These are phyloP conservation scores for Torymus aiolomorphi DNA, from an alignment of 2,888 invertebrate genomes.

Conservation along the genomic window DNA sequence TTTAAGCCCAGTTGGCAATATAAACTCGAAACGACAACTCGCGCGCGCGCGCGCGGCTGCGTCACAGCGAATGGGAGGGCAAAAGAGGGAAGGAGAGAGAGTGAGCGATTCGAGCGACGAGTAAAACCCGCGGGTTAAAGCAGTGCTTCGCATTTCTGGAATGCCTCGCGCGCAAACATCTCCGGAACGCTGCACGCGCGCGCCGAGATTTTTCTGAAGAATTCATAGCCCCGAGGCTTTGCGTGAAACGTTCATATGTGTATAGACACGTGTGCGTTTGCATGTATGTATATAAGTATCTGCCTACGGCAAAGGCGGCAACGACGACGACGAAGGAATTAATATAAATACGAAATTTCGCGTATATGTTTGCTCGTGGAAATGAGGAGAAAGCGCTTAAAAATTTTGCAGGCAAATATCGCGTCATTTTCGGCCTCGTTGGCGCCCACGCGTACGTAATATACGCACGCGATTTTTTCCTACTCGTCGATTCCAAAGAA, in stretches of 20 bases:
- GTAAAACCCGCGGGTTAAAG: constrained; percentile 47
- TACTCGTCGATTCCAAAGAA: too few species aligned
- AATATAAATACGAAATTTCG: constrained; percentile 43
- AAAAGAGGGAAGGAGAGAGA: background rate
- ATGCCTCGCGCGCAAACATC: constrained; percentile 51
- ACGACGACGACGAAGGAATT: constrained; percentile 2
- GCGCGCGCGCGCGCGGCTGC: background rate
- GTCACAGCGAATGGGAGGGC: background rate
- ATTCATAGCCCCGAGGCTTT: constrained; percentile 48
- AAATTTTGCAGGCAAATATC: constrained; percentile 27
- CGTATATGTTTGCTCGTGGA: background rate
- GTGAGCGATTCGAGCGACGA: constrained; percentile 46
- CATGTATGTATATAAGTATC: background rate
- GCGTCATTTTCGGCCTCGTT: too few species aligned
- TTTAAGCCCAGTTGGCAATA: constrained; percentile 28
- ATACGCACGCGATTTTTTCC: too few species aligned
- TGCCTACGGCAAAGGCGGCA: background rate
- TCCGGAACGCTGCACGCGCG: constrained; percentile 50
- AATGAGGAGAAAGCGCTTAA: constrained; percentile 9
- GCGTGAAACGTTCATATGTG: constrained; percentile 25
- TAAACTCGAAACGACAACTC: constrained; percentile 45
- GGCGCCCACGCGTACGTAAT: background rate
- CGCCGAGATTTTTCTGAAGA: constrained; percentile 55
- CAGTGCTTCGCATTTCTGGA: constrained; percentile 52
- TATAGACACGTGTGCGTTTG: background rate